These are phyloP conservation scores for Sicus ferrugineus DNA, from an alignment of 2,888 invertebrate genomes.

Conservation along the genomic window DNA sequence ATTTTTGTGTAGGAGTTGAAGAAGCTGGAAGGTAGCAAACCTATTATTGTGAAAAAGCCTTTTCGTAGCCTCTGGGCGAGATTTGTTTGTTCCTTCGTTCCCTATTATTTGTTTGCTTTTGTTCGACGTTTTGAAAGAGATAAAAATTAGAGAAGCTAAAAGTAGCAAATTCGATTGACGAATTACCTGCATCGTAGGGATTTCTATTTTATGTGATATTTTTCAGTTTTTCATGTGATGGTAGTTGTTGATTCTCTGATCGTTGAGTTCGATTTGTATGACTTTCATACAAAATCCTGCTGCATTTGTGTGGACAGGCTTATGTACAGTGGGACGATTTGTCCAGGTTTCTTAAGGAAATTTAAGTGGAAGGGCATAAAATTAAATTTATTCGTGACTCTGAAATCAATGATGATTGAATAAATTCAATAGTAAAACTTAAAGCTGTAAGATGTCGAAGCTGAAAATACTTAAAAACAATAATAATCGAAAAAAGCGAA, in stretches of 20 bases:
- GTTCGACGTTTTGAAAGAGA: neutral
- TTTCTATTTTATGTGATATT: neutral
- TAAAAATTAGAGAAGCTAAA: no score
- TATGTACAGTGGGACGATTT: conserved; percentile 1
- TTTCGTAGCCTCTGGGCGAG: conserved; percentile 45
- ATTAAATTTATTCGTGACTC: no score
- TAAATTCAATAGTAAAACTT: no score
- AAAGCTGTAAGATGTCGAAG: no score
- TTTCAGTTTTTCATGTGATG: neutral
- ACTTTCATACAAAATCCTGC: neutral
- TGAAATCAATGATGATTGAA: no score
- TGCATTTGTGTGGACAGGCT: neutral
- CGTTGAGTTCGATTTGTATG: neutral
- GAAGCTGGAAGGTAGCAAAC: neutral
- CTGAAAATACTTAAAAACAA: no score
- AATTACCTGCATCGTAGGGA: neutral
- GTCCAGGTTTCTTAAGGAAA: no score
- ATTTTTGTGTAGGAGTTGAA: neutral
- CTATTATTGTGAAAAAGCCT: conserved; percentile 36
- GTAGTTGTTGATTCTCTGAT: neutral
- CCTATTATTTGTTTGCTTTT: conserved; percentile 18
- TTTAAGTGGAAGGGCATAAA: no score
- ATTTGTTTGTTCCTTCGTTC: conserved; percentile 13
- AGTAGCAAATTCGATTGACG: no score
- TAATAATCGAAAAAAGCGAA: no score